Conservation (phyloP, 53 echinoderm and acorn worm species). For the Patiria pectinifera region DNA sequence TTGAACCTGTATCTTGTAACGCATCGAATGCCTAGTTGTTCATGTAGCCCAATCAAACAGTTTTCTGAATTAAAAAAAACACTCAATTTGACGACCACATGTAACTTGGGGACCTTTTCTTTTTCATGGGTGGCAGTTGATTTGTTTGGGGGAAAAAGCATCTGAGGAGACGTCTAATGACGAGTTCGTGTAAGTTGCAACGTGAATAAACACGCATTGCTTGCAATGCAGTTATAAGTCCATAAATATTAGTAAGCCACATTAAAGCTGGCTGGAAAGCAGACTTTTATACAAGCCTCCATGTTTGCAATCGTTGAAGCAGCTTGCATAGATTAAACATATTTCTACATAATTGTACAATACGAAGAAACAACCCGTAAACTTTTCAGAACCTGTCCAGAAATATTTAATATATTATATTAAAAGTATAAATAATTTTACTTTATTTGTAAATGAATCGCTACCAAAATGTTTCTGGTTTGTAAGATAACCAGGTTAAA, state of each 20-base stretch:
- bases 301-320: slow-evolving; percentile 22
- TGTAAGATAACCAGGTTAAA: slow-evolving; percentile 37
- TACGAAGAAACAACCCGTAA: slow-evolving; percentile 40
- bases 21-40: too few relatives aligned
- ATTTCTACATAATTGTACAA: slow-evolving; percentile 27
- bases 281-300: not conserved
- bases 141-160: not conserved
- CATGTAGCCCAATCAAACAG: too few relatives aligned
- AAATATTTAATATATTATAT: slow-evolving; percentile 46
- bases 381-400: slow-evolving; percentile 63
- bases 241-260: not conserved
- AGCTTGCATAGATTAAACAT: slow-evolving; percentile 16
- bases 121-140: slow-evolving; percentile 1
- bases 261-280: not conserved
- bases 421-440: slow-evolving; percentile 41
- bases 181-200: not conserved
- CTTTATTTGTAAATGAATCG: slow-evolving; percentile 50
- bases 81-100: not conserved
- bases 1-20: too few relatives aligned
- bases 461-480: slow-evolving; percentile 35
- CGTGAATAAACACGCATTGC: not conserved
- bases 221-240: not conserved
- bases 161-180: not conserved
- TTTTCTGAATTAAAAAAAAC: too few relatives aligned
- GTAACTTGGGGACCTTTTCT: not conserved